Evolutionary conservation across 2,797 vertebrate species (phyloP).

Genomic region (Coregonus sp.): DNA sequence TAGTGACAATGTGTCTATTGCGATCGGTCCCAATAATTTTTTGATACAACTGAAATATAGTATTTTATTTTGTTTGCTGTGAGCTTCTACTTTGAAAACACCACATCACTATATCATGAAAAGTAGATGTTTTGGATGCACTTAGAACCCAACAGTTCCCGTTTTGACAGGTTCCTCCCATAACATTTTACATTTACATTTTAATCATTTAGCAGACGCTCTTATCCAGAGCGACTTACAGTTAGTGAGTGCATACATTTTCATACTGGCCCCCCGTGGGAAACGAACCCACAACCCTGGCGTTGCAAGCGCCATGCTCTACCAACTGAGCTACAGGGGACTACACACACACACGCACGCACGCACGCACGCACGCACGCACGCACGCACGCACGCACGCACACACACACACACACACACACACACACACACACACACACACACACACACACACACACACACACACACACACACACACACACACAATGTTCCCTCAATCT

Average conservation of each 20-base stretch:
- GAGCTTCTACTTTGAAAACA: background rate
- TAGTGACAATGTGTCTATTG: constrained; percentile 38
- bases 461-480: background rate
- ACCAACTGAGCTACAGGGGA: too few relatives aligned
- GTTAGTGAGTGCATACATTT: too few relatives aligned
- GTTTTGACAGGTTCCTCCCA: constrained; percentile 30
- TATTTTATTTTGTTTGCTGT: constrained; percentile 4
- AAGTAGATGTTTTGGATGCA: constrained; percentile 14
- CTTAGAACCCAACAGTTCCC: constrained; percentile 17
- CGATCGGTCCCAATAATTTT: constrained; percentile 26
- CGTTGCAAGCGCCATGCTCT: too few relatives aligned
- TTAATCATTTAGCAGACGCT: too few relatives aligned
- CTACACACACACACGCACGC: background rate
- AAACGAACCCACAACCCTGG: too few relatives aligned
- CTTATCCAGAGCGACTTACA: too few relatives aligned
- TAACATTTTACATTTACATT: background rate
- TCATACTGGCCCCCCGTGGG: too few relatives aligned
- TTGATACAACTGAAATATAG: background rate
- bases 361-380: constrained; percentile 7
- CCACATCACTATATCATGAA: background rate
- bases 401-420: constrained; percentile 17
- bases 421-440: background rate
- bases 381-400: background rate
- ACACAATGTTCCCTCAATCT: too few relatives aligned
- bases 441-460: background rate